Percentiles rank a stretch among this genome's conserved stretches.
Conservation (phyloP, 2,113 vertebrate genomes). For the Pardalotus punctatus region DNA sequence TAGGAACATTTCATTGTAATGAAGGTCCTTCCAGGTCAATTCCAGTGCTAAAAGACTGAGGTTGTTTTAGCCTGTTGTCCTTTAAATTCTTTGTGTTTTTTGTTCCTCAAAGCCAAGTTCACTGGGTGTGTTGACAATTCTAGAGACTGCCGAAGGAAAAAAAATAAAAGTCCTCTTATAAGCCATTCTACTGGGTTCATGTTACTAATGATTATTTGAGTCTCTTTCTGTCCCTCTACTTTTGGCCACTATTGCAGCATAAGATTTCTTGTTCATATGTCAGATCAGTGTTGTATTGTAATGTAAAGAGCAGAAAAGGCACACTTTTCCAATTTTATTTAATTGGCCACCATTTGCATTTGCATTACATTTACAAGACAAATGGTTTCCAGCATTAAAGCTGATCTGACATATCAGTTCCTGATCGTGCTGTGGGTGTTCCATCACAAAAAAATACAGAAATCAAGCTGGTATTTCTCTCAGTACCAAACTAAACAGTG, state of each 20-base stretch:
- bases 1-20: not conserved
- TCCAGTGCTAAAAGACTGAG: not conserved
- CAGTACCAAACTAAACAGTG: not conserved
- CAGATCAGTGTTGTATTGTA: not conserved
- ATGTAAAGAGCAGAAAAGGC: not conserved
- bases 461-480: not conserved
- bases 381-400: not conserved
- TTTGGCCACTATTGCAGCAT: not conserved
- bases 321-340: not conserved
- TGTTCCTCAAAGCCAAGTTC: not conserved
- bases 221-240: not conserved
- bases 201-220: not conserved
- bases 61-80: not conserved
- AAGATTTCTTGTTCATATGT: not conserved
- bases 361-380: not conserved
- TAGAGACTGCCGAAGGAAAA: not conserved
- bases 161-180: not conserved
- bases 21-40: not conserved
- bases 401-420: not conserved
- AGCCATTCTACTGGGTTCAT: not conserved
- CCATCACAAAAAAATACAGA: no score
- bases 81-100: not conserved
- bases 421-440: fast-evolving
- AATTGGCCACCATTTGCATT: not conserved
- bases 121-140: not conserved